A percentile compares a stretch with the other conserved stretches of the same genome.
phyloP scores from a whole-genome alignment of 2,797 vertebrate species.

The Neoniphon sammara region DNA sequence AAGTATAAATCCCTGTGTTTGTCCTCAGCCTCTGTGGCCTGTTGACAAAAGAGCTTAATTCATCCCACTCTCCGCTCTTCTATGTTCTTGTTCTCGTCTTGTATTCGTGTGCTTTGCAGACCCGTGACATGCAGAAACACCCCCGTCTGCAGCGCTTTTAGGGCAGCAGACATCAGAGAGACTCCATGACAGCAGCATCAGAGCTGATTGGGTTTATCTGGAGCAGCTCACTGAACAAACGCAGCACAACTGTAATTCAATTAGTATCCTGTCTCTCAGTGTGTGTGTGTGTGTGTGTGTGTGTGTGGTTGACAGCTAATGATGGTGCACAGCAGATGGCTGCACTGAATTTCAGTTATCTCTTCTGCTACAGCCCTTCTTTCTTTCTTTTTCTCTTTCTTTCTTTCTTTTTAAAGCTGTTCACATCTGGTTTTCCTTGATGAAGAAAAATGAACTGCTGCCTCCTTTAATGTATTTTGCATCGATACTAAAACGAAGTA shows the following conservation, averaged over 20 bases:
- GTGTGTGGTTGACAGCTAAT: constrained; percentile 13
- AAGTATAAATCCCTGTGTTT: background rate
- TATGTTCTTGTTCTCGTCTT: background rate
- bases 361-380: background rate
- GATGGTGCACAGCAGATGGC: constrained; percentile 16
- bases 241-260: constrained; percentile 18
- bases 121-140: background rate
- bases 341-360: background rate
- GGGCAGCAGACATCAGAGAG: constrained; percentile 34
- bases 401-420: background rate
- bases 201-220: constrained; percentile 28
- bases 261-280: background rate
- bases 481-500: background rate
- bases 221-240: constrained; percentile 13
- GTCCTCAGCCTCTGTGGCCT: background rate
- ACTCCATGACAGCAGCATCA: constrained; percentile 16
- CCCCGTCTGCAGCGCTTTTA: constrained; percentile 3
- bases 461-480: background rate
- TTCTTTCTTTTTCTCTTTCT: background rate
- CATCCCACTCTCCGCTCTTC: too few species aligned
- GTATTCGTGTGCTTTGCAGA: background rate
- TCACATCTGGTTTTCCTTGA: background rate
- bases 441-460: background rate
- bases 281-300: background rate
- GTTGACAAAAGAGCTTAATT: constrained; percentile 1